Conservation (phyloP, 2,113 vertebrate genomes). For the Dascyllus trimaculatus region DNA sequence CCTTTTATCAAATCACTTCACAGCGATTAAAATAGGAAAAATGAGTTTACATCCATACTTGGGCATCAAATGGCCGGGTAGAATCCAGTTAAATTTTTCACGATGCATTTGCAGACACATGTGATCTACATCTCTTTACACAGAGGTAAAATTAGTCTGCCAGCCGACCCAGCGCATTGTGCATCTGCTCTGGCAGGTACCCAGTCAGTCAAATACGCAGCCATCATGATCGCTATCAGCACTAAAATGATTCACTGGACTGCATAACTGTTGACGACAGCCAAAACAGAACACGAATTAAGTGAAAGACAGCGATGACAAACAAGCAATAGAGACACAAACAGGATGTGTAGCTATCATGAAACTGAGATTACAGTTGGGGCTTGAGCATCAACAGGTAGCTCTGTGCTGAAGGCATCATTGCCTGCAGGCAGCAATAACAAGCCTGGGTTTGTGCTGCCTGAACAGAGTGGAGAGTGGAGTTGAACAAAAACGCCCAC, state of each 20-base stretch:
- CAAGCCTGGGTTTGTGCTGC: not conserved
- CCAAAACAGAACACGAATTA: slow-evolving; percentile 35
- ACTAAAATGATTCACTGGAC: not conserved
- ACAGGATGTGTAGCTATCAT: not conserved
- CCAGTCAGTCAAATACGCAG: slow-evolving; percentile 30
- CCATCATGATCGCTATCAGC: slow-evolving; percentile 12
- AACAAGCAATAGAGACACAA: slow-evolving; percentile 1
- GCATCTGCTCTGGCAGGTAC: slow-evolving; percentile 37
- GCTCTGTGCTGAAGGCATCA: not conserved
- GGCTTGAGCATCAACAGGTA: slow-evolving; percentile 15
- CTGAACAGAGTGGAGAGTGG: not conserved
- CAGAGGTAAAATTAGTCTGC: slow-evolving; percentile 5
- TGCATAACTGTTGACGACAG: slow-evolving; percentile 25
- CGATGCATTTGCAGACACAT: not conserved
- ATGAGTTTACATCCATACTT: not conserved
- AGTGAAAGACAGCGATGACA: not conserved
- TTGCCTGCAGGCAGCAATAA: not conserved
- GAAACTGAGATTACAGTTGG: slow-evolving; percentile 14
- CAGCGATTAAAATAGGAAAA: not conserved
- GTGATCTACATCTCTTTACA: slow-evolving; percentile 6
- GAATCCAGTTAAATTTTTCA: slow-evolving; percentile 6
- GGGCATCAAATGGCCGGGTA: not conserved
- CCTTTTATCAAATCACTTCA: not conserved
- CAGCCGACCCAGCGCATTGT: slow-evolving; percentile 20
- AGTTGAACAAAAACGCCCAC: not conserved